Conservation (phyloP, 2,113 vertebrate species). For the Solea senegalensis region DNA sequence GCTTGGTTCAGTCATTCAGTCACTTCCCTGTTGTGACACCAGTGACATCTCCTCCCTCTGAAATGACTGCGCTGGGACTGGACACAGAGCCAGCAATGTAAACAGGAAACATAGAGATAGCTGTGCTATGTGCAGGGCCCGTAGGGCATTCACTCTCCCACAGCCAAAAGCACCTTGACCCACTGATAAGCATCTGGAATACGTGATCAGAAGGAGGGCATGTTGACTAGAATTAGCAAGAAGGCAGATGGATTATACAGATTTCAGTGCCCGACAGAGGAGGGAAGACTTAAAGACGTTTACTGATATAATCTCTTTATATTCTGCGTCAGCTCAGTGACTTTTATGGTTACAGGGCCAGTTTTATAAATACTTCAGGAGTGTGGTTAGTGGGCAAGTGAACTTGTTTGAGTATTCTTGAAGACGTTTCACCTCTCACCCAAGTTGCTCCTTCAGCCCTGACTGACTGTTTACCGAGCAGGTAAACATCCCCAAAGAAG, state of each 20-base stretch:
- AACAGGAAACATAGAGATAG: slow-evolving; percentile 73
- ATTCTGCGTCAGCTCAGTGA: background rate
- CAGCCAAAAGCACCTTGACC: slow-evolving; percentile 60
- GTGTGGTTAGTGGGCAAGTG: too few relatives aligned
- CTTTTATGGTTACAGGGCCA: too few relatives aligned
- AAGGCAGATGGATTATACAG: slow-evolving; percentile 13
- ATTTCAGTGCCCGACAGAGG: slow-evolving; percentile 10
- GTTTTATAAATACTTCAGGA: too few relatives aligned
- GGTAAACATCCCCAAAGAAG: too few relatives aligned
- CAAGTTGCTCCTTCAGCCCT: too few relatives aligned
- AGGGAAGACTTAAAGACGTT: background rate
- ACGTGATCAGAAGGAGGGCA: slow-evolving; percentile 35
- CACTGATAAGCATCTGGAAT: slow-evolving; percentile 57
- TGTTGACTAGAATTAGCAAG: background rate
- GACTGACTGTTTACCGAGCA: too few relatives aligned
- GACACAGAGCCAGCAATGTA: slow-evolving; percentile 41
- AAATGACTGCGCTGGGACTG: slow-evolving; percentile 8
- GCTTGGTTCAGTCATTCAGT: background rate
- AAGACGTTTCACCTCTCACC: too few relatives aligned
- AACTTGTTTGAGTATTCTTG: too few relatives aligned
- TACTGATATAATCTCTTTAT: background rate
- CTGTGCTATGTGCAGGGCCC: slow-evolving; percentile 48
- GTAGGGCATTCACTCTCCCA: slow-evolving; percentile 68
- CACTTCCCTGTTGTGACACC: slow-evolving; percentile 29
- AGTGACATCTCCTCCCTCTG: slow-evolving; percentile 14